phyloP scores from a whole-genome alignment of 2,888 invertebrate genomes.

The Thyatira batis region DNA sequence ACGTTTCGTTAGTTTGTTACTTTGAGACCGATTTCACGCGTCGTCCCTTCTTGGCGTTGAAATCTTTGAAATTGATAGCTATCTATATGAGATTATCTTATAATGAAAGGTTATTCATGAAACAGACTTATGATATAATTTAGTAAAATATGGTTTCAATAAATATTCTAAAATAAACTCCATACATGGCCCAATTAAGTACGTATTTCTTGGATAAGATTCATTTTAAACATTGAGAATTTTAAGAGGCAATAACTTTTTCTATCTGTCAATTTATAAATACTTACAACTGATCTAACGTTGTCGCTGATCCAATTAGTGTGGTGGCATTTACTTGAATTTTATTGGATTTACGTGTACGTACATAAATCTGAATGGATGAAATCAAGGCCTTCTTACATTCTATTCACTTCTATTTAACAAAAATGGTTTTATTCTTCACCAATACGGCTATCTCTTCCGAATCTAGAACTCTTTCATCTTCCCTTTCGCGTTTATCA shows the following conservation, averaged over 20 bases:
- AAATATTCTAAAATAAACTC: too few species aligned
- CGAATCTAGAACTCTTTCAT: background rate
- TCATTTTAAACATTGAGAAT: too few species aligned
- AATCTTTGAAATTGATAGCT: background rate
- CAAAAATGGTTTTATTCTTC: background rate
- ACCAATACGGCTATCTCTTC: background rate
- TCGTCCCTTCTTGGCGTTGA: background rate
- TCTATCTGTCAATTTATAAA: background rate
- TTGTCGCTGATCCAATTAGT: background rate
- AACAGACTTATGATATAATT: too few species aligned
- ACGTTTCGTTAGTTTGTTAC: constrained; percentile 4
- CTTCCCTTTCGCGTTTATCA: background rate
- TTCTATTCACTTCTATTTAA: background rate
- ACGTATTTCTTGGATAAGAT: too few species aligned
- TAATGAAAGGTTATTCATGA: too few species aligned
- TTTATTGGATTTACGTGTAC: background rate
- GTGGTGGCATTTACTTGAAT: background rate
- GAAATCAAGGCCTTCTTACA: too few species aligned
- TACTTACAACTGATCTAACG: background rate
- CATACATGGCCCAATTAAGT: too few species aligned
- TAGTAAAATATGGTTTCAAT: too few species aligned
- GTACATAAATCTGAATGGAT: too few species aligned
- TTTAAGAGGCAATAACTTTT: background rate
- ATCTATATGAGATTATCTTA: background rate
- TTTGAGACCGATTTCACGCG: background rate